Conservation (phyloP, 2,113 vertebrate species). For the Heterocephalus glaber region DNA sequence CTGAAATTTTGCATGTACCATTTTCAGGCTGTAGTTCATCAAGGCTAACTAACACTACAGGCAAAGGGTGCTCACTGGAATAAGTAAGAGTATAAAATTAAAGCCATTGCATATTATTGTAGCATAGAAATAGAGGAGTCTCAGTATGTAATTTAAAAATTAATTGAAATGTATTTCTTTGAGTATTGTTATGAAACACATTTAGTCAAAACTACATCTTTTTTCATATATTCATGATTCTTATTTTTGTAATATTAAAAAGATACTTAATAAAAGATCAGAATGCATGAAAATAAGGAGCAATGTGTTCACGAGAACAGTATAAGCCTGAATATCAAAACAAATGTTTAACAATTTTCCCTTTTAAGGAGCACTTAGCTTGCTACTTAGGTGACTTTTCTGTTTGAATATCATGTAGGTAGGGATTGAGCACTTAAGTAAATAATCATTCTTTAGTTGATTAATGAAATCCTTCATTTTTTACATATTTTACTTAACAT, state of each 20-base stretch:
- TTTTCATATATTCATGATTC: neutral
- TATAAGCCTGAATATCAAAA: neutral
- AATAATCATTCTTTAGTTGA: neutral
- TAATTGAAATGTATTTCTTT: constrained; percentile 44
- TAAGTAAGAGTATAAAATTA: neutral
- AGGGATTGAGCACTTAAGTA: neutral
- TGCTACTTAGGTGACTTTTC: neutral
- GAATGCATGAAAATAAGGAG: neutral
- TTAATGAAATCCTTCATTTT: neutral
- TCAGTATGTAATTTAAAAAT: neutral
- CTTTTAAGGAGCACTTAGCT: neutral
- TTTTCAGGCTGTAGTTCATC: neutral
- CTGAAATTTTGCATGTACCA: neutral
- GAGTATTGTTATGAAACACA: neutral
- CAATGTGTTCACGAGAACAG: neutral
- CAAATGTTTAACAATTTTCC: constrained; percentile 14
- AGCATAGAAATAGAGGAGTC: constrained; percentile 6
- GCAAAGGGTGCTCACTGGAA: neutral
- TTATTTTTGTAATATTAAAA: neutral
- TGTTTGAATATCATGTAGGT: neutral
- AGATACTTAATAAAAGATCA: neutral
- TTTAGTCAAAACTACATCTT: neutral
- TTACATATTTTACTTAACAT: neutral
- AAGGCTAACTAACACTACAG: neutral
- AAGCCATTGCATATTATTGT: constrained; percentile 1